Evolutionary conservation across 2,113 vertebrate genomes (phyloP).

Genomic region (Anoplopoma fimbria): DNA sequence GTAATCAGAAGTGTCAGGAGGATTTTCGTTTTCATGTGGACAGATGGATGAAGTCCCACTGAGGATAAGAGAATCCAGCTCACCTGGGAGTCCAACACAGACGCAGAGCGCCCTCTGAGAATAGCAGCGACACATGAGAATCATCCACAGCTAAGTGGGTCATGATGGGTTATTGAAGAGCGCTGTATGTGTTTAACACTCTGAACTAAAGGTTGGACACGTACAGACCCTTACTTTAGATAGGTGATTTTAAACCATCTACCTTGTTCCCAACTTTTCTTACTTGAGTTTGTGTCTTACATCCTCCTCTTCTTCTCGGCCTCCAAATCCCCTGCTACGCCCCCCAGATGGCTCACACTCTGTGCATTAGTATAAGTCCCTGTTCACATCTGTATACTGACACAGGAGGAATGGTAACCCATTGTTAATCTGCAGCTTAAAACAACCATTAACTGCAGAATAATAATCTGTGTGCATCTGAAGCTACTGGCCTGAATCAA

Average conservation of each 20-base stretch:
- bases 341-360: slow-evolving; percentile 69
- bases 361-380: slow-evolving; percentile 75
- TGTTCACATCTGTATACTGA: slow-evolving; percentile 70
- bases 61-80: slow-evolving; percentile 59
- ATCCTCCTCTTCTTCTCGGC: slow-evolving; percentile 17
- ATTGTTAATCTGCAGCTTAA: slow-evolving; percentile 78
- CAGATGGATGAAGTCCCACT: slow-evolving; percentile 72
- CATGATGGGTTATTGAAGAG: neutral
- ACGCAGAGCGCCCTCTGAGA: slow-evolving; percentile 40
- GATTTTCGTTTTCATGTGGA: slow-evolving; percentile 32
- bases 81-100: slow-evolving; percentile 67
- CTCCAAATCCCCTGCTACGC: slow-evolving; percentile 39
- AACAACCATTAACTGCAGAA: slow-evolving; percentile 67
- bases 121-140: slow-evolving; percentile 28
- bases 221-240: slow-evolving; percentile 5
- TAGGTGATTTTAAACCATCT: neutral
- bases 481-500: slow-evolving; percentile 55
- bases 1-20: slow-evolving; percentile 33
- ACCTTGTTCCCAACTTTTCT: slow-evolving; percentile 3
- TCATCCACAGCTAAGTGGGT: slow-evolving; percentile 45
- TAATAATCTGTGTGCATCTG: slow-evolving; percentile 66
- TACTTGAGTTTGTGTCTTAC: neutral
- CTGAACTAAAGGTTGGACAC: neutral
- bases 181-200: neutral
- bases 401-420: slow-evolving; percentile 57